These are phyloP conservation scores for Cyclura pinguis DNA, from an alignment of 2,797 vertebrate species.

Conservation along the genomic window DNA sequence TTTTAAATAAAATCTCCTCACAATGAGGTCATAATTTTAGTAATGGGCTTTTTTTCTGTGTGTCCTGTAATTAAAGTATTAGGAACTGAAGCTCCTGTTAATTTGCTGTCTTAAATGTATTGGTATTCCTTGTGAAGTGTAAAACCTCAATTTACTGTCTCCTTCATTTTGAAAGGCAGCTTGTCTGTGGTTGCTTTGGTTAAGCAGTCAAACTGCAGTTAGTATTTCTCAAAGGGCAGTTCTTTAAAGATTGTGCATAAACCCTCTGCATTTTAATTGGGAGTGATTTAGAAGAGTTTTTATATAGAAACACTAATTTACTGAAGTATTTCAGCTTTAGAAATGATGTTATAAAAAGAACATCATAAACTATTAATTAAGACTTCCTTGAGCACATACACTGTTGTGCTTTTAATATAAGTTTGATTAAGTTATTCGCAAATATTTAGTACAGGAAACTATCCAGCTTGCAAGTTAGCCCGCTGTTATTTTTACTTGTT, in stretches of 20 bases:
- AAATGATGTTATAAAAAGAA: conserved; percentile 55
- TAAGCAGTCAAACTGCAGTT: conserved; percentile 41
- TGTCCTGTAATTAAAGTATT: conserved; percentile 12
- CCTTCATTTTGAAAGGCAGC: conserved; percentile 10
- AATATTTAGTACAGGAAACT: background rate
- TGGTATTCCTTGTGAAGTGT: background rate
- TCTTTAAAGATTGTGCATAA: conserved; percentile 1
- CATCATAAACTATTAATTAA: conserved; percentile 50
- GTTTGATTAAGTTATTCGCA: background rate
- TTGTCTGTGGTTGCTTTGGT: conserved; percentile 34
- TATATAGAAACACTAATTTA: conserved; percentile 39
- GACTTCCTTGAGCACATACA: background rate
- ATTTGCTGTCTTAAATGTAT: background rate
- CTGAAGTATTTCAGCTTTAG: conserved; percentile 47
- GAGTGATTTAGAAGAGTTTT: conserved; percentile 33
- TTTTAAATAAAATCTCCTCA: conserved; percentile 50
- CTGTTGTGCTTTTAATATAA: too few relatives aligned
- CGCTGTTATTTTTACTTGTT: background rate
- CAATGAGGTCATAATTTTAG: conserved; percentile 41
- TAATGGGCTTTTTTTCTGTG: background rate
- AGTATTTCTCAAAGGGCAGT: conserved; percentile 43
- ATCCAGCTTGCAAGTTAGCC: background rate
- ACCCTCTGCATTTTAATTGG: conserved; percentile 48
- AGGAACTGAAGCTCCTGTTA: conserved; percentile 23
- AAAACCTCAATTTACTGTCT: conserved; percentile 18